Percentiles rank a stretch among this genome's conserved stretches.
Evolutionary conservation across 2,113 vertebrate genomes (phyloP).

Genomic region (Solenodon paradoxus): DNA sequence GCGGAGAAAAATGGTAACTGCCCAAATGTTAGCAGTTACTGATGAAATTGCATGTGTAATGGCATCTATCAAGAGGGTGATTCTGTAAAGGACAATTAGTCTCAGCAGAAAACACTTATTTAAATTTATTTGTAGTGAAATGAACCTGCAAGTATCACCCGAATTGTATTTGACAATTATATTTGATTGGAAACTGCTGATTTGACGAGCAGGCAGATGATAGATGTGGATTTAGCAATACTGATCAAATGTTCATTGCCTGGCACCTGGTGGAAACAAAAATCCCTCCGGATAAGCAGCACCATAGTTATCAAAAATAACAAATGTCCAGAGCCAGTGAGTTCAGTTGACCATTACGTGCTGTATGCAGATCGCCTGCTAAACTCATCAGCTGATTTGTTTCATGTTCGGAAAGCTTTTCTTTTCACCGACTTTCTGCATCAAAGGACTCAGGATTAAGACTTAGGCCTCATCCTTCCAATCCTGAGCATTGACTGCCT

Average conservation of each 20-base stretch:
- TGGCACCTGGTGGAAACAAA: constrained; percentile 12
- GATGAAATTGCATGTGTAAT: constrained; percentile 64
- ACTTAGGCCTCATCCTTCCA: not conserved
- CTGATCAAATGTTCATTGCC: constrained; percentile 43
- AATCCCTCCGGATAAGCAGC: constrained; percentile 23
- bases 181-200: constrained; percentile 41
- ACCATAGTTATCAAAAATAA: constrained; percentile 40
- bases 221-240: not conserved
- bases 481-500: not conserved
- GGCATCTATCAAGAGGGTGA: constrained; percentile 55
- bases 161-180: constrained; percentile 53
- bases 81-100: constrained; percentile 69
- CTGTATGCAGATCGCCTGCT: not conserved
- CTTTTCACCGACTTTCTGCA: not conserved
- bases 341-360: not conserved
- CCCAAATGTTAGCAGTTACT: constrained; percentile 63
- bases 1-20: constrained; percentile 59
- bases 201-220: constrained; percentile 24
- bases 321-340: not conserved
- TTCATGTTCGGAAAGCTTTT: not conserved
- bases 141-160: constrained; percentile 39
- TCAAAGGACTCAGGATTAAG: not conserved
- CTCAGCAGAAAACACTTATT: constrained; percentile 54
- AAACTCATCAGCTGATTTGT: not conserved
- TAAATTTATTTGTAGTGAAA: constrained; percentile 68